Evolutionary conservation across 2,113 vertebrate species (phyloP).

Genomic region (Rhadina sibilatrix): DNA sequence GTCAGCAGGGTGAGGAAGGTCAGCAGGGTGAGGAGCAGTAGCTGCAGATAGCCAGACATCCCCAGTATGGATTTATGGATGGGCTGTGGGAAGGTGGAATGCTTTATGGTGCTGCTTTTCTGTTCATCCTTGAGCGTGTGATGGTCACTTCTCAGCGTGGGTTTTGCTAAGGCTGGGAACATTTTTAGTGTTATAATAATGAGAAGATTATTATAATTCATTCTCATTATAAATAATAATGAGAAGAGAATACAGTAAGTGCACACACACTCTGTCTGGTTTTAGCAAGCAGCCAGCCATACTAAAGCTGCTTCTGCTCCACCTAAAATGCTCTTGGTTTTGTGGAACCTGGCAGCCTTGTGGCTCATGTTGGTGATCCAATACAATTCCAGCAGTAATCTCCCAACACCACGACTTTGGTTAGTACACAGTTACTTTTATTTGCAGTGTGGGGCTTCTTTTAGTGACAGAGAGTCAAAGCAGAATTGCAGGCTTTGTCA

Average conservation of each 20-base stretch:
- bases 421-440: neutral
- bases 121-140: neutral
- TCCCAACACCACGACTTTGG: neutral
- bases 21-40: neutral
- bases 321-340: neutral
- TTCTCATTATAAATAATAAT: too few relatives aligned
- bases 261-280: rapidly evolving
- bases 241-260: neutral
- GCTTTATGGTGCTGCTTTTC: constrained; percentile 18
- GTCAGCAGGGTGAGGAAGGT: neutral
- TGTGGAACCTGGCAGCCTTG: neutral
- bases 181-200: neutral
- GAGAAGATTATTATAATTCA: too few relatives aligned
- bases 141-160: neutral
- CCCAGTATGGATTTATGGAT: constrained; percentile 59
- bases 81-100: constrained; percentile 5
- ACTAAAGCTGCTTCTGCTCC: neutral
- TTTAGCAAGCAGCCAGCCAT: neutral
- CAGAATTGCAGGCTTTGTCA: neutral
- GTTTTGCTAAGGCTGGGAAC: neutral
- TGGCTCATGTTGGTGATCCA: neutral
- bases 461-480: neutral
- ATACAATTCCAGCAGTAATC: neutral
- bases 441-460: neutral
- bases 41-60: constrained; percentile 21